A percentile compares a stretch with the other conserved stretches of the same genome.
Evolutionary conservation across 2,888 invertebrate genomes (phyloP).

Genomic region (Chrysolina haemoptera): DNA sequence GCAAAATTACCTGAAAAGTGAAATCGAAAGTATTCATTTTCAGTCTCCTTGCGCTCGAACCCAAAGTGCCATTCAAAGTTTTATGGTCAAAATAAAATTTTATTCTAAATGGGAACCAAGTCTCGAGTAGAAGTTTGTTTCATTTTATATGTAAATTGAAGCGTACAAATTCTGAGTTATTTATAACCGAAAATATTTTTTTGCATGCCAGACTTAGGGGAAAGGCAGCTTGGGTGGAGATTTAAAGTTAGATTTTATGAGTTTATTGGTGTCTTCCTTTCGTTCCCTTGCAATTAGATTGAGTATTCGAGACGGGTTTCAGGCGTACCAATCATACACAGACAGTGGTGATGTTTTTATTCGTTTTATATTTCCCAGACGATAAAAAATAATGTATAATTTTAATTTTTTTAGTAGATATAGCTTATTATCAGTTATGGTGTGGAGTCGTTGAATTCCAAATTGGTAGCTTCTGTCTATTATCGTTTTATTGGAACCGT

Average conservation of each 20-base stretch:
- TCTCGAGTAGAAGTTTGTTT: constrained; percentile 43
- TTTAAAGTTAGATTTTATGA: constrained; percentile 59
- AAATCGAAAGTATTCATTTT: constrained; percentile 58
- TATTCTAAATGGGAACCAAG: constrained; percentile 46
- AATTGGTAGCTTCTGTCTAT: not conserved
- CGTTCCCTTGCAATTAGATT: constrained; percentile 50
- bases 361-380: constrained; percentile 1
- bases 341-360: not conserved
- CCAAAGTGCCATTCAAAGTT: constrained; percentile 41
- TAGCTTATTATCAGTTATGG: not conserved
- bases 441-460: not conserved
- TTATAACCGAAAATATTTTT: constrained; percentile 59
- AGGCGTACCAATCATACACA: not conserved
- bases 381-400: constrained; percentile 2
- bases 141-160: constrained; percentile 60
- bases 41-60: constrained; percentile 28
- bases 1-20: constrained; percentile 65
- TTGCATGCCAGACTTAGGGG: constrained; percentile 47
- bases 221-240: constrained; percentile 40
- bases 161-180: constrained; percentile 52
- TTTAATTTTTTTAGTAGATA: not conserved
- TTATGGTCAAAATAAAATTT: constrained; percentile 55
- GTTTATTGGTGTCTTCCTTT: constrained; percentile 63
- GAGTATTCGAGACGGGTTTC: constrained; percentile 31
- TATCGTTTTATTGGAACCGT: not conserved